Evolutionary conservation across 1,140 invertebrate genomes (phyloP).

Genomic region (Drosophila oshimai): DNA sequence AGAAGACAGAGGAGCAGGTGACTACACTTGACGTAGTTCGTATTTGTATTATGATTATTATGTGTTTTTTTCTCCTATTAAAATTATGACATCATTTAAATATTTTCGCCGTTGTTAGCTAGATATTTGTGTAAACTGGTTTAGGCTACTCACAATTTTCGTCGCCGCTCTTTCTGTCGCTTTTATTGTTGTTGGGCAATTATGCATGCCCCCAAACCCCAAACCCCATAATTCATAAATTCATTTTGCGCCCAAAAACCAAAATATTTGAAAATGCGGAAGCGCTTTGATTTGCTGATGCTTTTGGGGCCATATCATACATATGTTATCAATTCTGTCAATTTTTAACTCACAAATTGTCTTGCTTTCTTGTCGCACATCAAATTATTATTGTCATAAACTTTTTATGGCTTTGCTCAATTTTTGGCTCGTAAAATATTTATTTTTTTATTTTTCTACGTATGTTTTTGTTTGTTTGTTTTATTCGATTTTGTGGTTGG

Average conservation of each 20-base stretch:
- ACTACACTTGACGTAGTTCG: constrained; percentile 41
- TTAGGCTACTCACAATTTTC: constrained; percentile 51
- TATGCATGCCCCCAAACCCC: constrained; percentile 66
- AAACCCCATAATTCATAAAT: constrained; percentile 76
- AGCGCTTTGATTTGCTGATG: constrained; percentile 62
- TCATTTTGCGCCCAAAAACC: constrained; percentile 64
- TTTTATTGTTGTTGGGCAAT: constrained; percentile 45
- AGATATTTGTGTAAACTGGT: constrained; percentile 69
- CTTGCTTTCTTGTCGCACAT: constrained; percentile 27
- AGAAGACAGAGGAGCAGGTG: constrained; percentile 45
- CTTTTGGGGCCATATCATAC: constrained; percentile 35
- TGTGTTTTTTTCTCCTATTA: constrained; percentile 49
- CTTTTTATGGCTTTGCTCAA: constrained; percentile 54
- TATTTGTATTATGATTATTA: constrained; percentile 70
- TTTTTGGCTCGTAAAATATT: constrained; percentile 68
- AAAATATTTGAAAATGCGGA: constrained; percentile 70
- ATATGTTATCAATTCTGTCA: constrained; percentile 17
- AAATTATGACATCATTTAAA: constrained; percentile 82
- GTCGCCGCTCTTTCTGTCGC: constrained; percentile 22
- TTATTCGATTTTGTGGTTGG: neutral
- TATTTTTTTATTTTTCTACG: constrained; percentile 14
- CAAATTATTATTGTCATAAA: constrained; percentile 54
- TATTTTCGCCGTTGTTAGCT: constrained; percentile 65
- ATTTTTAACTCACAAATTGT: constrained; percentile 17
- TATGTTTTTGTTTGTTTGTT: neutral